Base-by-base conservation (phyloP, 2,888 invertebrate species). In the Drosophila fungiperda region DNA sequence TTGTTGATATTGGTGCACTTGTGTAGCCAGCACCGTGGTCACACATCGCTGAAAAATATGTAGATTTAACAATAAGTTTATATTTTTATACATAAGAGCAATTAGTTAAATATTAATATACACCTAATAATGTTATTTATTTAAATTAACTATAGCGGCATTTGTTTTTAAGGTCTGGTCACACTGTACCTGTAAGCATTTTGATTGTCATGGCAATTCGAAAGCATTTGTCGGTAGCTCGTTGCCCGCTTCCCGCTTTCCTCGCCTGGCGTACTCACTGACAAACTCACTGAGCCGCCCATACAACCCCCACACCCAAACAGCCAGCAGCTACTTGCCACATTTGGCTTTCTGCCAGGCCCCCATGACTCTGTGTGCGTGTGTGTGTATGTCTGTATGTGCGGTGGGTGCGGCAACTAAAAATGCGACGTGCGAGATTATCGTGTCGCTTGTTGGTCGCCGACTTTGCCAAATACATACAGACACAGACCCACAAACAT, bases 141-240 rank as follows among this genome's bases (percentile, higher is more conserved):
- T 26, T 7, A 48, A 4, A 68, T 20, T 29, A 38, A 23, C 15
- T 1, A 23, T 4, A 23, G 15, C 15, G 8, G 15, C 15, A 23
- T 45, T 26, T 12, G n/a, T 42, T n/a, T 15, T 9, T 8, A 9
- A 23, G 29, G 8, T 8, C 53, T 80, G 48, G 64, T 12, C 76
- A 60, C 85, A 89, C 87, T 85, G 84, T 89, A 78, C 80, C 74
- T 89, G 87, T 83, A 87, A 83, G 82, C 83, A 83, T 77, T 89
- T 87, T 87, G 87, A 85, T 84, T 91, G 90, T 89, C 91, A 91
- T 91, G 84, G 89, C 91, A 91, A 91, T 91, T 91, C 92, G 91
- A 90, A 91, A 91, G 91, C 91, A 91, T 91, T 91, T 90, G 91
- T 91, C 87, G 87, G 82, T 89, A 77, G 89, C 82, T 83, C 79